Conservation (phyloP, 2,797 vertebrate species). For the Enteromius trimaculatus region DNA sequence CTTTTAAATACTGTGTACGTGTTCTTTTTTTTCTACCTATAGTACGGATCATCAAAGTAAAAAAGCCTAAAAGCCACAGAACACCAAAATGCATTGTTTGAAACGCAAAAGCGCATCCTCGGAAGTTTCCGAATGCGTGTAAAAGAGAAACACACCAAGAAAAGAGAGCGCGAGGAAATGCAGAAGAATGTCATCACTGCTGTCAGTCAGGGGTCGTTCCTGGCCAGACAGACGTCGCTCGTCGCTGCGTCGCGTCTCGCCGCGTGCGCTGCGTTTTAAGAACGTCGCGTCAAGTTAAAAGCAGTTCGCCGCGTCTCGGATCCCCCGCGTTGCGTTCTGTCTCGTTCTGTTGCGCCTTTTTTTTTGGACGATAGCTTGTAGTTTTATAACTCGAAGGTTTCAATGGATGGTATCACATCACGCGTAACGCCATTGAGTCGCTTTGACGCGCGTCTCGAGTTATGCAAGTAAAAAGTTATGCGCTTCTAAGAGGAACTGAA, state of each 20-base stretch:
- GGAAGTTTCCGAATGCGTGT: too few relatives aligned
- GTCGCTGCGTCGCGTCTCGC: neutral
- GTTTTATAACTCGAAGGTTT: neutral
- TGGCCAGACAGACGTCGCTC: neutral
- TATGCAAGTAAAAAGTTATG: neutral
- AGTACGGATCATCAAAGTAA: neutral
- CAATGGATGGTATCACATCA: neutral
- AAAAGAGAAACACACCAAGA: neutral
- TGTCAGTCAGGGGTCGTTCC: neutral
- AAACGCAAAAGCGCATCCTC: neutral
- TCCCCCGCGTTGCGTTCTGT: neutral
- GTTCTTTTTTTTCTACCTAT: neutral
- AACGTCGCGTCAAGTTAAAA: slow-evolving; percentile 4
- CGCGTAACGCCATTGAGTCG: neutral
- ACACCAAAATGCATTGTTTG: neutral
- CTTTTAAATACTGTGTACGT: neutral
- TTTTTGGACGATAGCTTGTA: neutral
- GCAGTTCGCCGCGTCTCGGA: neutral
- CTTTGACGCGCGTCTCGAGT: slow-evolving; percentile 19
- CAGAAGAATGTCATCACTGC: neutral
- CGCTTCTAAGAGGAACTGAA: neutral
- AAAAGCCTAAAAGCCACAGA: neutral
- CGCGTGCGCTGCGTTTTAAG: neutral
- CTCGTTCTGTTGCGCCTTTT: neutral
- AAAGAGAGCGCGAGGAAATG: neutral